Conservation (phyloP, 2,797 vertebrate species). For the Cossypha niveicapilla region DNA sequence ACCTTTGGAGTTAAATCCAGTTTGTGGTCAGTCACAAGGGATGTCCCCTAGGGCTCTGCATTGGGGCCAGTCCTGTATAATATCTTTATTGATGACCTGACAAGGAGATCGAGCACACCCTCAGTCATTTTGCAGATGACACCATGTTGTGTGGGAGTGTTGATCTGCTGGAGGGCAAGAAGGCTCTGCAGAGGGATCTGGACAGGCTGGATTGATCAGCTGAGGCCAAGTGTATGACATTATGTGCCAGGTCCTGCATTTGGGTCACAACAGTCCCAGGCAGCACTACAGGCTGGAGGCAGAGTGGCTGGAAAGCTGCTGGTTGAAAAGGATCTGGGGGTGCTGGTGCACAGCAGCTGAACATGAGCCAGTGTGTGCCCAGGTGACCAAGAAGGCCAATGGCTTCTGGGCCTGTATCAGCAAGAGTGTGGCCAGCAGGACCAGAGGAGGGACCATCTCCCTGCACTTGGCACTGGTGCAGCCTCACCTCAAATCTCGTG, state of each 20-base stretch:
- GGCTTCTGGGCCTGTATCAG: neutral
- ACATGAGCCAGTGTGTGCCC: neutral
- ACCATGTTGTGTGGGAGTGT: neutral
- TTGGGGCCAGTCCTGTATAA: neutral
- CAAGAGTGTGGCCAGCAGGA: neutral
- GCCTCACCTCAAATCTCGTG: neutral
- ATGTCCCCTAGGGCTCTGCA: neutral
- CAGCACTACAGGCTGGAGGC: rapidly evolving
- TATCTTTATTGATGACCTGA: neutral
- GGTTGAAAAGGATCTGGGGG: neutral
- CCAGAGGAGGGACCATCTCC: neutral
- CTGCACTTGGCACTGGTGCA: neutral
- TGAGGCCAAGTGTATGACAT: too few species aligned
- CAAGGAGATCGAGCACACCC: rapidly evolving
- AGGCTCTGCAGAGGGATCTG: neutral
- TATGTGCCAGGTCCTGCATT: neutral
- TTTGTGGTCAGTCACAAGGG: neutral
- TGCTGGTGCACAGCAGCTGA: neutral
- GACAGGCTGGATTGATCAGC: neutral
- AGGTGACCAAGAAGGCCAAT: neutral
- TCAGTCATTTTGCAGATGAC: neutral
- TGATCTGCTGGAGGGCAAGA: neutral
- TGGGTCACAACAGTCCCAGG: neutral
- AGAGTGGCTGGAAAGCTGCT: neutral
- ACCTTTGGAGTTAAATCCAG: neutral